Conservation (phyloP, 1,140 invertebrate genomes). For the Samia ricini region DNA sequence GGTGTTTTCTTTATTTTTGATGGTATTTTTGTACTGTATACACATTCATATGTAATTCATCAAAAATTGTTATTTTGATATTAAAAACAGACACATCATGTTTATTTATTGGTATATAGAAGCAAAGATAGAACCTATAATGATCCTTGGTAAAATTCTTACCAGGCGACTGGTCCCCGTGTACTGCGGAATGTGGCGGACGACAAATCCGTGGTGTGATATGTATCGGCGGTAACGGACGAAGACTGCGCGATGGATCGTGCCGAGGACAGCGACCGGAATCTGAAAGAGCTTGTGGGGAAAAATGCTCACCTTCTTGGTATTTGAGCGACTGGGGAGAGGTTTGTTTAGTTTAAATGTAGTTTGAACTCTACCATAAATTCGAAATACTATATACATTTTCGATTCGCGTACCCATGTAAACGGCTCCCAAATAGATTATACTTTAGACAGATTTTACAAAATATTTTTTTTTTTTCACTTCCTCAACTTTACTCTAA, state of each 20-base stretch:
- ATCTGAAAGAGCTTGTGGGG: conserved; percentile 57
- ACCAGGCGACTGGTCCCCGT: conserved; percentile 81
- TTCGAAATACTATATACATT: background rate
- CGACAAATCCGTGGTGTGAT: conserved; percentile 77
- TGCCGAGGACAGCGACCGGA: conserved; percentile 55
- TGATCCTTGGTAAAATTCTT: background rate
- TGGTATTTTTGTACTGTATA: too few relatives aligned
- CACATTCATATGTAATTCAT: too few relatives aligned
- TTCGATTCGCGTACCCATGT: background rate
- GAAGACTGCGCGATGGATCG: conserved; percentile 55
- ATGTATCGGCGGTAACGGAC: conserved; percentile 76
- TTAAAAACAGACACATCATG: too few relatives aligned
- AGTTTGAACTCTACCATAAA: background rate
- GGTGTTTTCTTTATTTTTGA: too few relatives aligned
- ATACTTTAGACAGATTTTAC: too few relatives aligned
- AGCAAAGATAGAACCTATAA: too few relatives aligned
- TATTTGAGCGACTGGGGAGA: conserved; percentile 81
- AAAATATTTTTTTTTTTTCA: too few relatives aligned
- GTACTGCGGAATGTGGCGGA: conserved; percentile 81
- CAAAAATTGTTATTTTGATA: too few relatives aligned
- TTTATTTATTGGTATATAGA: too few relatives aligned
- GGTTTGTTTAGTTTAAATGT: conserved; percentile 39
- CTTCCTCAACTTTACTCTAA: too few relatives aligned
- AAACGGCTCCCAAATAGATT: too few relatives aligned
- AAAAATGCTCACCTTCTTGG: conserved; percentile 76